Base-by-base conservation (phyloP, 2,113 vertebrate species). In the Tragelaphus strepsiceros region DNA sequence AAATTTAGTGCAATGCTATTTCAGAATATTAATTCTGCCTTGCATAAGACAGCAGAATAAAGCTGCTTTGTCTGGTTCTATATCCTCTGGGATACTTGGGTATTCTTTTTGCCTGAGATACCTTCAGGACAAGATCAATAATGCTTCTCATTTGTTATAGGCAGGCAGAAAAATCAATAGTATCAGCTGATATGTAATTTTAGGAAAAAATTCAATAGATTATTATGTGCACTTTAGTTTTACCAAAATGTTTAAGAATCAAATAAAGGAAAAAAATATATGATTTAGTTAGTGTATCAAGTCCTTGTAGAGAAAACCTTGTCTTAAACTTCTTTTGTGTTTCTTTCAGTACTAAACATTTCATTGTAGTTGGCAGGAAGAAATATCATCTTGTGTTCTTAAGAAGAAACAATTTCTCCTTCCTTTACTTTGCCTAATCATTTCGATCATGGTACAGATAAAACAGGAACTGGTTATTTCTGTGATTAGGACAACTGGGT, bases 91-190 rank as follows among this genome's bases (percentile, higher is more conserved):
- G 98, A 98, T 98, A 96, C 97, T 97, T 98, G 53, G 98, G 62
- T 98, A 97, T 98, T 98, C 98, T 95, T 98, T 98, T 96, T 98
- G 97, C 97, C 97, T 98, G 96, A 98, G 97, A 98, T 98, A 98
- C 98, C 99, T 98, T 97, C 95, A 98, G 98, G 99, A 98, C 98
- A 98, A 98, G 98, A 99, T 98, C 99, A 99, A 99, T 99, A 99
- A 96, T 98, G 97, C 97, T 97, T 98, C 98, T 98, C 98, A 98
- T 98, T 98, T 99, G 98, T 97, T 97, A 99, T 91, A 98, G 97
- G 92, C 96, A 97, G 97, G 92, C 98, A 98, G 97, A 98, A 98
- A 98, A 98, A 99, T 99, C 99, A 98, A 98, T 99, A 98, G 97
- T 96, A 97, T 95, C 97, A 98, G 92, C 96, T 98, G 92, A 97